Percentiles rank a stretch among this genome's conserved stretches.
Evolutionary conservation across 2,888 invertebrate species (phyloP).

Genomic region (Steinernema hermaphroditum): DNA sequence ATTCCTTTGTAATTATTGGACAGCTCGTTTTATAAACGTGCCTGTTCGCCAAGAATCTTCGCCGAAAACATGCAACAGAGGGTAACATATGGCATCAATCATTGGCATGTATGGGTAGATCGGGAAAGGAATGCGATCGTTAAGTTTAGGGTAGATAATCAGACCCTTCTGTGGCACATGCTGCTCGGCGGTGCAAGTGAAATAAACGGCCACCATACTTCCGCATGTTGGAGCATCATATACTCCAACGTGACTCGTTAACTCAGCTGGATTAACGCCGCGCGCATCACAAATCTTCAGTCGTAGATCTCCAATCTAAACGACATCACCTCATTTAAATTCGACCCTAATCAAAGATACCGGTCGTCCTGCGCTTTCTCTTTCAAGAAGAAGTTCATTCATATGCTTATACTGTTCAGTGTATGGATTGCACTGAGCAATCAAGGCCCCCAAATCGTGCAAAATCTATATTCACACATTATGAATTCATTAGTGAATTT

Average conservation of each 20-base stretch:
- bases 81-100: slow-evolving; percentile 9
- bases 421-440: neutral
- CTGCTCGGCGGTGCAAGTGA: neutral
- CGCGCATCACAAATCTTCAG: neutral
- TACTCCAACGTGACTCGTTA: neutral
- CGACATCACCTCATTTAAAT: neutral
- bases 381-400: neutral
- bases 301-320: neutral
- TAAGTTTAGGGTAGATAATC: neutral
- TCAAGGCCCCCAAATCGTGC: neutral
- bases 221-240: neutral
- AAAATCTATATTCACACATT: no score
- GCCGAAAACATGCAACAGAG: neutral
- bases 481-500: no score
- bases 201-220: neutral
- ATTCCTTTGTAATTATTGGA: neutral
- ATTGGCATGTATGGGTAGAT: neutral
- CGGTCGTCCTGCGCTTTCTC: neutral
- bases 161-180: neutral
- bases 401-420: neutral
- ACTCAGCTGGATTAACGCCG: neutral
- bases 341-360: neutral
- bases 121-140: neutral
- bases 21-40: neutral
- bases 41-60: neutral